phyloP scores from a whole-genome alignment of 2,113 vertebrate genomes.

The Pungitius pungitius region DNA sequence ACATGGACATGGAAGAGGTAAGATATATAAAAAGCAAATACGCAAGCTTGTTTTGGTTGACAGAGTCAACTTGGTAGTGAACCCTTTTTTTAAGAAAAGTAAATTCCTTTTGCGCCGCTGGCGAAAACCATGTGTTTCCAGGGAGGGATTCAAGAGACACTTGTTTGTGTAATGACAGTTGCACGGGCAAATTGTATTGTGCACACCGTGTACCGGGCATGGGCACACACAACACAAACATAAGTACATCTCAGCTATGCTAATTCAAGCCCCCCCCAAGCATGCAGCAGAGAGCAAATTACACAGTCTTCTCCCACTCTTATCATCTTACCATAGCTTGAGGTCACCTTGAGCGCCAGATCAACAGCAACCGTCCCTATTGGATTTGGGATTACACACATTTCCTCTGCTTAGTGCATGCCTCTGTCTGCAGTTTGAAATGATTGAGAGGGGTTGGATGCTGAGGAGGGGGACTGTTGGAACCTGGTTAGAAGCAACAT shows the following conservation, averaged over 20 bases:
- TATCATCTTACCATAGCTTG: constrained; percentile 53
- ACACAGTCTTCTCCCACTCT: constrained; percentile 56
- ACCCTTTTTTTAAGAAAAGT: not conserved
- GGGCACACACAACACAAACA: constrained; percentile 13
- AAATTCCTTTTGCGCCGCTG: not conserved
- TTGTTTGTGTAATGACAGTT: constrained; percentile 21
- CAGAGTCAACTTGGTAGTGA: not conserved
- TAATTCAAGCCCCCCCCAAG: constrained; percentile 45
- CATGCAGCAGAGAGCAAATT: constrained; percentile 59
- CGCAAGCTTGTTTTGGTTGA: not conserved
- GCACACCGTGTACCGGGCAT: constrained; percentile 31
- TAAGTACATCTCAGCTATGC: constrained; percentile 49
- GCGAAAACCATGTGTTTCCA: constrained; percentile 5
- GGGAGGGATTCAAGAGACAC: not conserved
- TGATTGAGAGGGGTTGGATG: constrained; percentile 34
- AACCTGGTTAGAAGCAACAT: constrained; percentile 32
- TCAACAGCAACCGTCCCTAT: constrained; percentile 56
- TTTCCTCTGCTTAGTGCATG: constrained; percentile 39
- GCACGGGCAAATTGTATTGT: constrained; percentile 27
- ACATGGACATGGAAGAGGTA: constrained; percentile 97
- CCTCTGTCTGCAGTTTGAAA: constrained; percentile 51
- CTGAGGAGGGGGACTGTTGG: not conserved
- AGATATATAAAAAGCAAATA: not conserved
- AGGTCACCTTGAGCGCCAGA: constrained; percentile 70
- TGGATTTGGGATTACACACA: constrained; percentile 71